Base-by-base conservation (phyloP, 1,140 invertebrate species). In the Coptotermes formosanus region DNA sequence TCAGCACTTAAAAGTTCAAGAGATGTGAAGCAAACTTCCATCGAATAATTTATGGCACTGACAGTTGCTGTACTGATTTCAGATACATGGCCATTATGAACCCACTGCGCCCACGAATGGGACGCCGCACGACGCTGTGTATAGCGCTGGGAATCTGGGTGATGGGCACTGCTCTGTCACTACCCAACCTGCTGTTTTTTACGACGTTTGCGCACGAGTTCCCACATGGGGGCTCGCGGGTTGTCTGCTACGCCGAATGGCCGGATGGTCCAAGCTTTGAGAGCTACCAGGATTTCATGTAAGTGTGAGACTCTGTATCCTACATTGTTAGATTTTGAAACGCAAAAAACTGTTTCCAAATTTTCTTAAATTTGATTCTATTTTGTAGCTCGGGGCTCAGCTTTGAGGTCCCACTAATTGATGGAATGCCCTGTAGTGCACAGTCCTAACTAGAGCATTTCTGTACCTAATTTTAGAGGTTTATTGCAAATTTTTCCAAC, bases 61-160 rank as follows among this genome's bases (percentile, higher is more conserved):
- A 48, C 3, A 2, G 7, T 55, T 75, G n/a, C 64, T 75, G 25
- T 7, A n/a, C 7, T 16, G 16, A 11, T 25, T 55, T 6, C 93
- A 97, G 97, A 89, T 98, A 98, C 90, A 95, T 97, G 91, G 97
- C 97, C 45, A 98, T 98, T 88, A 97, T 98, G 92, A 96, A 96
- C 89, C 98, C 98, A 0, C 91, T 98, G 87, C 93, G 95, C 87
- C 97, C 96, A 11, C 93, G 97, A 82, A 95, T 98, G 93, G 96
- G 97, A 9, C 94, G 94, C 88, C 92, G 94, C 48, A 93, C 94
- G 0, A 98, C 97, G 1, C 91, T 98, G n/a, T 94, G 94, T 87
- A 95, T 98, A 75, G 96, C 96, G 0, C 91, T 95, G 2, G 91
- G 93, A 43, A 98, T 98, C 86, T 98, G 98, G 98, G 89, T 95